Conservation (phyloP, 2,797 vertebrate genomes). For the Varecia variegata region DNA sequence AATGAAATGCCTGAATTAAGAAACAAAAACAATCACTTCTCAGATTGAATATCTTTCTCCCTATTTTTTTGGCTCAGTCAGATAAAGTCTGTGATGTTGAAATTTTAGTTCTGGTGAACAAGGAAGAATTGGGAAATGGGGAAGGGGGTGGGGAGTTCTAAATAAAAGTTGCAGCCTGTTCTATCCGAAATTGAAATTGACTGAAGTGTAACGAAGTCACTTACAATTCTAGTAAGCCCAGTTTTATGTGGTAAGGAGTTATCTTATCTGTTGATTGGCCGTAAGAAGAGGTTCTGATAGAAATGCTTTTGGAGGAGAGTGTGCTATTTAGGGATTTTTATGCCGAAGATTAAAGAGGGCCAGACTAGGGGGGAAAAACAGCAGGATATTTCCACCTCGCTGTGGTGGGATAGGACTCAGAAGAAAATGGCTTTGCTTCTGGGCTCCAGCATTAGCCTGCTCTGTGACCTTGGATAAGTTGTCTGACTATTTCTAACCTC, state of each 20-base stretch:
- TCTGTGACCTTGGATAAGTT: conserved; percentile 19
- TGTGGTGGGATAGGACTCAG: neutral
- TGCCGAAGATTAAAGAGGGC: conserved; percentile 6
- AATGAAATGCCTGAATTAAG: conserved; percentile 40
- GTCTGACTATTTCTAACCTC: neutral
- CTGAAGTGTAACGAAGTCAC: conserved; percentile 34
- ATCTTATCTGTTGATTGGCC: neutral
- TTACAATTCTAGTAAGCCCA: conserved; percentile 3
- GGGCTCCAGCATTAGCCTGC: neutral
- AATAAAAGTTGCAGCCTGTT: conserved; percentile 1
- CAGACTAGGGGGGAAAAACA: neutral
- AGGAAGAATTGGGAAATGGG: conserved; percentile 41
- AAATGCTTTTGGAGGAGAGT: conserved; percentile 12
- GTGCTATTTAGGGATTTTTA: conserved; percentile 24
- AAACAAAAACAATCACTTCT: neutral
- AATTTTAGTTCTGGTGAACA: conserved; percentile 53
- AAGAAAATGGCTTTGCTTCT: neutral
- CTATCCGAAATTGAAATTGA: neutral
- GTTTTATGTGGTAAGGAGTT: neutral
- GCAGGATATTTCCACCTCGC: neutral
- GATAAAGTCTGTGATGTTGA: conserved; percentile 20
- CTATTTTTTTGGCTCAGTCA: neutral
- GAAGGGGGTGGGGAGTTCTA: neutral
- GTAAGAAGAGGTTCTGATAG: neutral
- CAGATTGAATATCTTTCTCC: neutral